A percentile compares a stretch with the other conserved stretches of the same genome.
Evolutionary conservation across 2,888 invertebrate genomes (phyloP).

Genomic region (Diaperis boleti): DNA sequence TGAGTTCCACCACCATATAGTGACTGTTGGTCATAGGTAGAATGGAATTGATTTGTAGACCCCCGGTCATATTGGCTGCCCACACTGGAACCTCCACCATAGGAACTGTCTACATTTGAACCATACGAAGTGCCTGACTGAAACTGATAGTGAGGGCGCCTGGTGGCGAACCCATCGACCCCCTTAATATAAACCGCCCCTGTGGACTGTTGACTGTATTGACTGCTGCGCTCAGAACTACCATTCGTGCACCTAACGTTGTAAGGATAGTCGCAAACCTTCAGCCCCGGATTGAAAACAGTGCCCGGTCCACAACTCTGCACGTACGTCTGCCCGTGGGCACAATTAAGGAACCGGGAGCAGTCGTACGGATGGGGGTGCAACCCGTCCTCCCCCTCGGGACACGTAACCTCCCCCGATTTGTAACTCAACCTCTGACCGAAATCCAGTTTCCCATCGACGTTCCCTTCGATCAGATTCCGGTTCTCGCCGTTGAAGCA

Average conservation of each 20-base stretch:
- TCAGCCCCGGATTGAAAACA: conserved; percentile 69
- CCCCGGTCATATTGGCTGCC: too few species aligned
- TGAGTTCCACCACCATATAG: too few species aligned
- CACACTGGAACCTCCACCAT: not conserved
- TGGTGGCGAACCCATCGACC: too few species aligned
- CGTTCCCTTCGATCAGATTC: not conserved
- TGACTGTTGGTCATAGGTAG: too few species aligned
- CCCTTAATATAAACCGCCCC: too few species aligned
- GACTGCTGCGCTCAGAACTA: too few species aligned
- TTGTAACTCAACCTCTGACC: not conserved
- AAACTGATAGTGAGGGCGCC: too few species aligned
- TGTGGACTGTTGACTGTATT: too few species aligned
- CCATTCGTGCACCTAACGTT: conserved; percentile 68
- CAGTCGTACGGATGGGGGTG: conserved; percentile 73
- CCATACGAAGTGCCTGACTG: too few species aligned
- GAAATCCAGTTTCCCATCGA: conserved; percentile 27
- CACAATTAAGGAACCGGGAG: conserved; percentile 74
- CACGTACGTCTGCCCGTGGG: conserved; percentile 70
- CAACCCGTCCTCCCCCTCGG: conserved; percentile 67
- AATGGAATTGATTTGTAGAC: too few species aligned
- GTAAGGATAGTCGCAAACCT: conserved; percentile 72
- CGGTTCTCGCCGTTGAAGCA: conserved; percentile 58
- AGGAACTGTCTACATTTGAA: not conserved
- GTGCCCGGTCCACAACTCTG: conserved; percentile 75
- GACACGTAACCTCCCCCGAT: conserved; percentile 67